Percentiles rank a stretch among this genome's conserved stretches.
Evolutionary conservation across 2,797 vertebrate genomes (phyloP).

Genomic region (Enteromius radiatus): DNA sequence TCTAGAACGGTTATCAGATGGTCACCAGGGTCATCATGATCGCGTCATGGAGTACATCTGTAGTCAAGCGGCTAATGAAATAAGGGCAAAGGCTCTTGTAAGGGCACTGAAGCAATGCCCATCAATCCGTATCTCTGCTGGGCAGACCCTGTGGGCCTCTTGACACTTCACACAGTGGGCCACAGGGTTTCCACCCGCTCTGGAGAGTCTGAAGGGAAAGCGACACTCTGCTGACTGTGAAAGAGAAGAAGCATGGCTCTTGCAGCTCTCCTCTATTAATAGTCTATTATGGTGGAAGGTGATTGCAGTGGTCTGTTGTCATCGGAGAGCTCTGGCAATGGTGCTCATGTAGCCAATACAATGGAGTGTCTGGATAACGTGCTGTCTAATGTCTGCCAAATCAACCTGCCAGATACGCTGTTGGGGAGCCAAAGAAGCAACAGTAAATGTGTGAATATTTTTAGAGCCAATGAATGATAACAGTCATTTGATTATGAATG

Average conservation of each 20-base stretch:
- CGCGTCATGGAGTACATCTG: not conserved
- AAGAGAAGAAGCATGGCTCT: constrained; percentile 68
- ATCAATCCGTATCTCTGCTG: not conserved
- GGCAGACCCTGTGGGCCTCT: constrained; percentile 6
- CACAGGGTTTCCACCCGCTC: not conserved
- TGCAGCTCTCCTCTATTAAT: constrained; percentile 68
- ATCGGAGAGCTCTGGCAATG: constrained; percentile 64
- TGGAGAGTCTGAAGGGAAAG: constrained; percentile 58
- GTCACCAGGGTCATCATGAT: constrained; percentile 39
- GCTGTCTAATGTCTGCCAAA: constrained; percentile 10
- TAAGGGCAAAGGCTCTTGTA: constrained; percentile 32
- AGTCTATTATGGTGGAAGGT: constrained; percentile 74
- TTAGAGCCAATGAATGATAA: constrained; percentile 53
- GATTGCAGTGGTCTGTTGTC: constrained; percentile 65
- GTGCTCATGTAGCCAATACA: constrained; percentile 48
- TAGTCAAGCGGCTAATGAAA: constrained; percentile 14
- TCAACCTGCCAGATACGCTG: constrained; percentile 14
- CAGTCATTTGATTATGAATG: not conserved
- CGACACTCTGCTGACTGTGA: constrained; percentile 55
- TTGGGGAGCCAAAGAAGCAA: constrained; percentile 4
- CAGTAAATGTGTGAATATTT: constrained; percentile 26
- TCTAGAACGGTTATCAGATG: constrained; percentile 39
- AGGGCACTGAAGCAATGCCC: not conserved
- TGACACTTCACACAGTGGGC: not conserved
- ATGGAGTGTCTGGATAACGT: constrained; percentile 32